These are phyloP conservation scores for Dipodomys ordii DNA, from an alignment of 2,113 vertebrate species.

Conservation along the genomic window DNA sequence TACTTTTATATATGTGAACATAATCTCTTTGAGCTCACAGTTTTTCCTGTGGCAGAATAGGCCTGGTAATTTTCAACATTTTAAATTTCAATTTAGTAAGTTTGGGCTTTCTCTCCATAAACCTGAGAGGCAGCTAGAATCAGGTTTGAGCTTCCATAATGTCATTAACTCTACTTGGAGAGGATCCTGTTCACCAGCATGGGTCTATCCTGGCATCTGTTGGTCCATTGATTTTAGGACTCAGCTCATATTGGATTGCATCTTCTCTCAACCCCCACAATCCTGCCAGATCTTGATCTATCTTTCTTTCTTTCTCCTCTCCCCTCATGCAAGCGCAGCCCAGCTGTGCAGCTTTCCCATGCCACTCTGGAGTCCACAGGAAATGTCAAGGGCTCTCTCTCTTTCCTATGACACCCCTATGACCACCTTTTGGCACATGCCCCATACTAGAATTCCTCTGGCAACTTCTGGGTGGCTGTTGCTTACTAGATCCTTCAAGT, in stretches of 20 bases:
- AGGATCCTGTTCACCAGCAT: neutral
- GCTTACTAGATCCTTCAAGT: neutral
- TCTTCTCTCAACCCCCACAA: neutral
- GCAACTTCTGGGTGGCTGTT: neutral
- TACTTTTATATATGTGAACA: slow-evolving; percentile 52
- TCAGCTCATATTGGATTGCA: neutral
- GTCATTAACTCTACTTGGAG: neutral
- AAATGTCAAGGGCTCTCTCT: neutral
- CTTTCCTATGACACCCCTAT: neutral
- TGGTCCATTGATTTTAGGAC: neutral
- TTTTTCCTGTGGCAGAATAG: slow-evolving; percentile 56
- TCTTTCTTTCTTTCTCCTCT: neutral
- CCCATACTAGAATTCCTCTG: neutral
- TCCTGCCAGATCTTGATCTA: neutral
- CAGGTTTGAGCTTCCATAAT: slow-evolving; percentile 15
- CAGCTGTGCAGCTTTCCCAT: neutral
- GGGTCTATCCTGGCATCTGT: neutral
- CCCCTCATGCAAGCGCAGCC: neutral
- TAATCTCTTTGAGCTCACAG: slow-evolving; percentile 50
- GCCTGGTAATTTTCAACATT: slow-evolving; percentile 46
- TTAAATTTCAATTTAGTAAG: slow-evolving; percentile 57
- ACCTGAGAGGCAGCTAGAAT: neutral
- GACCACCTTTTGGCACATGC: neutral
- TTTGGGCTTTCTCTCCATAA: slow-evolving; percentile 7
- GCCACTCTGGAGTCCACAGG: neutral